Percentiles rank a stretch among this genome's conserved stretches.
These are phyloP conservation scores for Eilema caniola DNA, from an alignment of 2,888 invertebrate species.

Conservation along the genomic window DNA sequence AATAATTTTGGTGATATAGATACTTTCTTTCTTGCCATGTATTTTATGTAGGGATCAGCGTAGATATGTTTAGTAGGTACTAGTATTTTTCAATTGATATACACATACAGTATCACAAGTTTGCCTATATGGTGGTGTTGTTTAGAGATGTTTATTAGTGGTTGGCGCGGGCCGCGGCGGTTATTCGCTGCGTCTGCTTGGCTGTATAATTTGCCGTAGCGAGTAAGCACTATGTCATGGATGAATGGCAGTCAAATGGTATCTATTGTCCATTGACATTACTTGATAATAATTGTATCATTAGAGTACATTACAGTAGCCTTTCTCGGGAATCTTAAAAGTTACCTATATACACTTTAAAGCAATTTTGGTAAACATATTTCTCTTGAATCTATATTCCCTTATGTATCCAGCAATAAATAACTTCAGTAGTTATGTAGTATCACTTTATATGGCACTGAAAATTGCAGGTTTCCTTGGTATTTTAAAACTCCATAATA, in stretches of 20 bases:
- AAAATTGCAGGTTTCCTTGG: slow-evolving; percentile 56
- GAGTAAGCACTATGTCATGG: slow-evolving; percentile 82
- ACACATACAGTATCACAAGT: slow-evolving; percentile 82
- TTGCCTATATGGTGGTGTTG: slow-evolving; percentile 81
- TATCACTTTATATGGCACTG: slow-evolving; percentile 76
- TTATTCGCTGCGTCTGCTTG: slow-evolving; percentile 72
- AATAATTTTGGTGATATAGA: slow-evolving; percentile 75
- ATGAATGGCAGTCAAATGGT: slow-evolving; percentile 84
- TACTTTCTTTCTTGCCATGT: slow-evolving; percentile 86
- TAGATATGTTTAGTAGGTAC: slow-evolving; percentile 80
- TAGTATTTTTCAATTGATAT: slow-evolving; percentile 84
- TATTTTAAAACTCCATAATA: slow-evolving; percentile 32
- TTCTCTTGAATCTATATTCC: slow-evolving; percentile 86
- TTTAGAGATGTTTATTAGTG: slow-evolving; percentile 82
- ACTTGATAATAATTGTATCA: slow-evolving; percentile 87
- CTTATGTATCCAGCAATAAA: slow-evolving; percentile 87
- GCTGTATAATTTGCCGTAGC: slow-evolving; percentile 85
- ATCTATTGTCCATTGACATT: slow-evolving; percentile 87
- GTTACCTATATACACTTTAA: slow-evolving; percentile 86
- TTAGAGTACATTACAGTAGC: slow-evolving; percentile 87
- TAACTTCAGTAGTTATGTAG: slow-evolving; percentile 84
- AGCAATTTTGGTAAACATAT: slow-evolving; percentile 85
- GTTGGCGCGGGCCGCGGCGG: slow-evolving; percentile 69
- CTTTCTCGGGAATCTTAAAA: slow-evolving; percentile 86
- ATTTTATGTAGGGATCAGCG: slow-evolving; percentile 82